Evolutionary conservation across 2,113 vertebrate species (phyloP).

Genomic region (Halichoerus grypus): DNA sequence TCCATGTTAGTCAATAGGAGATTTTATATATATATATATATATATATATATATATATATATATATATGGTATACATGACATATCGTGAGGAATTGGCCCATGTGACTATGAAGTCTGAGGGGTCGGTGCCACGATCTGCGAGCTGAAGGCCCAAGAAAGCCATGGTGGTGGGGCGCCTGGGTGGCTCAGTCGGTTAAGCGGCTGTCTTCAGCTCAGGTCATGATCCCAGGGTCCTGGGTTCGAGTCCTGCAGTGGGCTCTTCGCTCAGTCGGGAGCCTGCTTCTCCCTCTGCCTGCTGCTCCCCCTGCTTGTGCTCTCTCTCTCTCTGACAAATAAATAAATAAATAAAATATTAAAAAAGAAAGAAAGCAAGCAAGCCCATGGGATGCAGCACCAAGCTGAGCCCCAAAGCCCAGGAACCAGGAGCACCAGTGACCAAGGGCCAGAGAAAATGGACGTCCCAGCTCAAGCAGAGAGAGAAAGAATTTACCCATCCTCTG

Average conservation of each 20-base stretch:
- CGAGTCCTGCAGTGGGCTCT: too few species aligned
- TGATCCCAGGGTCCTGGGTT: too few species aligned
- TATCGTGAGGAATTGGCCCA: neutral
- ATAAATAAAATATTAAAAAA: too few species aligned
- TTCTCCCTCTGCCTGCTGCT: too few species aligned
- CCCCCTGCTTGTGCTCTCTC: too few species aligned
- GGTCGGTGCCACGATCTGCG: neutral
- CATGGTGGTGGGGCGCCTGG: too few species aligned
- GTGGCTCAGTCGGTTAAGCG: too few species aligned
- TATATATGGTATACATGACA: neutral
- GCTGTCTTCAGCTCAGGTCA: too few species aligned
- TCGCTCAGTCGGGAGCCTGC: too few species aligned
- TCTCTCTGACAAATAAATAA: too few species aligned
- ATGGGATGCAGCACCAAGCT: neutral
- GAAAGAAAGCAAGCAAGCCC: neutral
- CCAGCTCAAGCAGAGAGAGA: neutral
- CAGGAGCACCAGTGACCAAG: neutral
- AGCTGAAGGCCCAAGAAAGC: neutral
- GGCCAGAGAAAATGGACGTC: too few species aligned
- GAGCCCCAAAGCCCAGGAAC: neutral
- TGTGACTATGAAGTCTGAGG: accelerated
- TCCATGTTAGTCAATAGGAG: neutral
- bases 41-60: accelerated
- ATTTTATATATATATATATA: too few species aligned
- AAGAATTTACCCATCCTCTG: neutral